A percentile compares a stretch with the other conserved stretches of the same genome.
Evolutionary conservation across 2,888 invertebrate species (phyloP).

Genomic region (Drosophila cognata): DNA sequence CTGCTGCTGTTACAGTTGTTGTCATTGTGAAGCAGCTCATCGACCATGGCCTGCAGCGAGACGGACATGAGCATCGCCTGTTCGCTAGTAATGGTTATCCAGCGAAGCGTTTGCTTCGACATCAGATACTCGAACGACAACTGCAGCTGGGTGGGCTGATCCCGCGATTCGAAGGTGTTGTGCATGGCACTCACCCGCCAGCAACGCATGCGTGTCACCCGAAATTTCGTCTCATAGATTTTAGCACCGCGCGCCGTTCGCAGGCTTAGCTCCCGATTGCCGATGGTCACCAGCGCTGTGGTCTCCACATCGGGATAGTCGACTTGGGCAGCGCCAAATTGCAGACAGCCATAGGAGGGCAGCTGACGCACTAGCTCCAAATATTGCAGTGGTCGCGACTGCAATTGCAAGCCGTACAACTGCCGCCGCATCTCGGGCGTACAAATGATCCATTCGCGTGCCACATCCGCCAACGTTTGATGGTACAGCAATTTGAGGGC

Average conservation of each 20-base stretch:
- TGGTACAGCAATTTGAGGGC: conserved; percentile 94
- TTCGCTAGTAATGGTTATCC: conserved; percentile 96
- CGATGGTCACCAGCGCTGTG: conserved; percentile 92
- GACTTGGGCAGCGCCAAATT: conserved; percentile 90
- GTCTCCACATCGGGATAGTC: conserved; percentile 90
- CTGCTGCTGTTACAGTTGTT: conserved; percentile 23
- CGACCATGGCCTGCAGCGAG: conserved; percentile 97
- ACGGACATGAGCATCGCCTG: conserved; percentile 98
- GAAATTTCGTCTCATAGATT: conserved; percentile 93
- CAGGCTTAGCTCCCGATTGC: conserved; percentile 93
- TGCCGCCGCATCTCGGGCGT: conserved; percentile 89
- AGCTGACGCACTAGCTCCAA: conserved; percentile 93
- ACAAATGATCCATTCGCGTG: conserved; percentile 93
- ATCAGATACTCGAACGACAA: conserved; percentile 97
- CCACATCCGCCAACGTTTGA: conserved; percentile 94
- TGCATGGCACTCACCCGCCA: conserved; percentile 97
- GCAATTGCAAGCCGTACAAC: conserved; percentile 89
- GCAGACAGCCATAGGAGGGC: conserved; percentile 95
- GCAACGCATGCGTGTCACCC: conserved; percentile 97
- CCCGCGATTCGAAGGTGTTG: conserved; percentile 77
- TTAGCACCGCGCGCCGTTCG: conserved; percentile 87
- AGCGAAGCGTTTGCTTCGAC: conserved; percentile 95
- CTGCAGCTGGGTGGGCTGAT: conserved; percentile 87
- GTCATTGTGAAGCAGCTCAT: conserved; percentile 88
- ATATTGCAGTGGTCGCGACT: conserved; percentile 94